Percentiles rank a stretch among this genome's conserved stretches.
Evolutionary conservation across 2,113 vertebrate genomes (phyloP).

Genomic region (Puffinus mauretanicus): DNA sequence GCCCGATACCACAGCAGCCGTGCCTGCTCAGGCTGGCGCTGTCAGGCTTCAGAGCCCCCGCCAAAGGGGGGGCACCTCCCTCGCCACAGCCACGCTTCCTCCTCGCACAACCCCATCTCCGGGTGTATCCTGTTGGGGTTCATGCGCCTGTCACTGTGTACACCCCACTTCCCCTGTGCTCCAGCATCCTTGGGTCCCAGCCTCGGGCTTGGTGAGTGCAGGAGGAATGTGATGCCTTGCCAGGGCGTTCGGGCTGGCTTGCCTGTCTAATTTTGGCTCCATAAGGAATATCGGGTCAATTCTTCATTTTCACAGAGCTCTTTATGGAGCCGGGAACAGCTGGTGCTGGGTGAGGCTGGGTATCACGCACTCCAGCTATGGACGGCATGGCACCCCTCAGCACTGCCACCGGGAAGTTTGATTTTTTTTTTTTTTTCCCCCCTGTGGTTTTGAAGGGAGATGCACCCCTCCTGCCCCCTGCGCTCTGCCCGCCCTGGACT

Average conservation of each 20-base stretch:
- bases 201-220: accelerated
- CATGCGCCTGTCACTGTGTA: accelerated
- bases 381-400: accelerated
- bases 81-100: accelerated
- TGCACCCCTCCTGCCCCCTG: accelerated
- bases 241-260: not conserved
- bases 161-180: not conserved
- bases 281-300: not conserved
- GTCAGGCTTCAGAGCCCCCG: not conserved
- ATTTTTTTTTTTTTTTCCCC: not conserved
- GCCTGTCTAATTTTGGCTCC: not conserved
- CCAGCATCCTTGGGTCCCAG: not conserved
- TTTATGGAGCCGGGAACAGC: not conserved
- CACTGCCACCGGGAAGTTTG: not conserved
- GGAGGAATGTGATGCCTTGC: not conserved
- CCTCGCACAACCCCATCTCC: accelerated
- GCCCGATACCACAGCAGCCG: not conserved
- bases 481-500: accelerated
- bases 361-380: accelerated
- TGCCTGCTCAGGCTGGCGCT: accelerated
- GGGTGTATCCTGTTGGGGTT: not conserved
- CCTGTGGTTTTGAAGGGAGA: not conserved
- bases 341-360: not conserved
- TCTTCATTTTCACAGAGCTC: not conserved
- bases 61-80: not conserved